These are phyloP conservation scores for Drosophila pandora DNA, from an alignment of 1,140 invertebrate species.

Conservation along the genomic window DNA sequence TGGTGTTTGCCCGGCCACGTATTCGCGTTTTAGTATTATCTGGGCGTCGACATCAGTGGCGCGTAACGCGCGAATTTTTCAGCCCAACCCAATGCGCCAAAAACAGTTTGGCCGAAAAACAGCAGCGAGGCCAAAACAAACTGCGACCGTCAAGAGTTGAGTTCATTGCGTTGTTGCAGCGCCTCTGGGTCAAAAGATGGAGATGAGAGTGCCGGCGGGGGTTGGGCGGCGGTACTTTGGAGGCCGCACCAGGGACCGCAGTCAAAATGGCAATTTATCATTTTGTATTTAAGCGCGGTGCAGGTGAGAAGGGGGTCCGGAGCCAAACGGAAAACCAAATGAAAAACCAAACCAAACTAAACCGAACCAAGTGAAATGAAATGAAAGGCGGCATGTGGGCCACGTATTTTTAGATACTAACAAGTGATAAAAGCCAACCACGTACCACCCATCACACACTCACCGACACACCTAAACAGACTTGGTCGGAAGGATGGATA, in stretches of 20 bases:
- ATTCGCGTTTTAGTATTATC: conserved; percentile 70
- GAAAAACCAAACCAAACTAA: conserved; percentile 50
- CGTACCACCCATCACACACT: conserved; percentile 31
- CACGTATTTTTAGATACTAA: conserved; percentile 82
- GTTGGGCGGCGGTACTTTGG: neutral
- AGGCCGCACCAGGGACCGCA: conserved; percentile 50
- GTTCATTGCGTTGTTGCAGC: conserved; percentile 50
- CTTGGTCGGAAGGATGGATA: conserved; percentile 3
- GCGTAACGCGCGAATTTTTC: conserved; percentile 72
- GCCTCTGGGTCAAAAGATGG: conserved; percentile 38
- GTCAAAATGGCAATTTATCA: conserved; percentile 82
- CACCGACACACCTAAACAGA: conserved; percentile 17
- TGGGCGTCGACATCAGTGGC: conserved; percentile 68
- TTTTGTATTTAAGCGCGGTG: conserved; percentile 74
- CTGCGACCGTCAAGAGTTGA: conserved; percentile 22
- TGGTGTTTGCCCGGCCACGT: conserved; percentile 41
- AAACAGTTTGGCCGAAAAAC: conserved; percentile 51
- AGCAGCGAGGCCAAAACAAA: conserved; percentile 47
- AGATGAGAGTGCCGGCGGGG: conserved; percentile 4
- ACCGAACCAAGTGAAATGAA: conserved; percentile 63
- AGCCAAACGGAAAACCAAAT: conserved; percentile 32
- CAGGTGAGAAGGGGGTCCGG: conserved; percentile 48
- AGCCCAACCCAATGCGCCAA: conserved; percentile 63
- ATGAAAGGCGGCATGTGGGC: conserved; percentile 74
- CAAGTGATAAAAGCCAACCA: conserved; percentile 79